Base-by-base conservation (phyloP, 2,797 vertebrate genomes). In the Nothura maculosa region DNA sequence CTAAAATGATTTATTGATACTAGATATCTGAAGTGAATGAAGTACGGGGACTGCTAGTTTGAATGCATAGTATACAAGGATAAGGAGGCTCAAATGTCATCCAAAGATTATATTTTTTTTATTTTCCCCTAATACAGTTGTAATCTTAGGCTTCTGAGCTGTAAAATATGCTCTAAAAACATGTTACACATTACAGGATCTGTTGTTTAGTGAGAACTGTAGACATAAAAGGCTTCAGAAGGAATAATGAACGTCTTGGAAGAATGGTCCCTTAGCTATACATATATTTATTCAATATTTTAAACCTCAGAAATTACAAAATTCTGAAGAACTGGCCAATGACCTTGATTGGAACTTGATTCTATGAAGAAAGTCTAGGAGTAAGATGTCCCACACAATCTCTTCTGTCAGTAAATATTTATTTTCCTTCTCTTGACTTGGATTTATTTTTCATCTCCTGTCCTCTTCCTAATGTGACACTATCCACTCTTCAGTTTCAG, bases 1-100 rank as follows among this genome's bases (percentile, higher is more conserved):
- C 9, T 76, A 78, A 61, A 34, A 61, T 69, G 8, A 67, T 84
- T 83, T 87, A 85, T 36, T 79, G 40, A 6, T 40, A 68, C 75
- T 84, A 96, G 43, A 24, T 60, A 91, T 47, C 81, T 88, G 30
- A 68, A 85, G 42, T 30, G 60, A 73, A 55, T 50, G 8, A 60
- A 93, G 10, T 64, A 18, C 57, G n/a, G 15, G 30, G 54, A 69
- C 55, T 57, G 19, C 64, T 78, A 91, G 67, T 87, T 91, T 80
- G 90, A 90, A 84, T 38, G 32, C 70, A 66, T 89, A 74, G 84
- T 88, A 66, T 76, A 68, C 82, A 69, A 74, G 34, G 22, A 69
- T 82, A 63, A 84, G 52, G 55, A 47, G 61, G 43, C 24, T 75
- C 30, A 92, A 77, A 94, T 73, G 32, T 73, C 82, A 80, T 93